Conservation (phyloP, 2,113 vertebrate species). For the Myiagra hebetior region DNA sequence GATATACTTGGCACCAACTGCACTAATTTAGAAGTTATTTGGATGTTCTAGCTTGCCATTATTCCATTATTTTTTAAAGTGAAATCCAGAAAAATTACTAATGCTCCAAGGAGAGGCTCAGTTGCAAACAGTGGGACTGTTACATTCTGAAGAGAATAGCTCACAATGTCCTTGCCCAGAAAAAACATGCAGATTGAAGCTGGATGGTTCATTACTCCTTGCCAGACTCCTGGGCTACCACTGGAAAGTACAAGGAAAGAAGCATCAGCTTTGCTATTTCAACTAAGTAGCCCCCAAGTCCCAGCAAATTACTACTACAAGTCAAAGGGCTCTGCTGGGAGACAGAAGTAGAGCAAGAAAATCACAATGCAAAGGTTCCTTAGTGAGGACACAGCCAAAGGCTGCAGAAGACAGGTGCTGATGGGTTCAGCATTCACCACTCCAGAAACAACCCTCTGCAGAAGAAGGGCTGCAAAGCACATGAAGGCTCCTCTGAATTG, state of each 20-base stretch:
- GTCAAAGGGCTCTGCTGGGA: background rate
- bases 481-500: background rate
- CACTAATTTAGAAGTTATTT: constrained; percentile 34
- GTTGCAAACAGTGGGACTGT: background rate
- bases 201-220: background rate
- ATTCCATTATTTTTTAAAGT: constrained; percentile 27
- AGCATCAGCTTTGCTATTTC: background rate
- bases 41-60: constrained; percentile 6
- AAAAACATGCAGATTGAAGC: background rate
- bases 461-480: background rate
- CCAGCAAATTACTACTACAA: background rate
- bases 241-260: background rate
- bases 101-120: background rate
- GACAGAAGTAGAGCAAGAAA: background rate
- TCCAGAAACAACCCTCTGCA: background rate
- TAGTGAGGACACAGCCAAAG: background rate
- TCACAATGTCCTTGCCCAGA: background rate
- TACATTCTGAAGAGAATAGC: background rate
- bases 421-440: background rate
- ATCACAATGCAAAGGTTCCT: background rate
- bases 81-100: background rate
- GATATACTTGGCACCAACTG: background rate
- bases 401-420: background rate
- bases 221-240: background rate
- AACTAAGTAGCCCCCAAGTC: background rate